phyloP scores from a whole-genome alignment of 2,888 invertebrate genomes.

The Drosophila mettleri region DNA sequence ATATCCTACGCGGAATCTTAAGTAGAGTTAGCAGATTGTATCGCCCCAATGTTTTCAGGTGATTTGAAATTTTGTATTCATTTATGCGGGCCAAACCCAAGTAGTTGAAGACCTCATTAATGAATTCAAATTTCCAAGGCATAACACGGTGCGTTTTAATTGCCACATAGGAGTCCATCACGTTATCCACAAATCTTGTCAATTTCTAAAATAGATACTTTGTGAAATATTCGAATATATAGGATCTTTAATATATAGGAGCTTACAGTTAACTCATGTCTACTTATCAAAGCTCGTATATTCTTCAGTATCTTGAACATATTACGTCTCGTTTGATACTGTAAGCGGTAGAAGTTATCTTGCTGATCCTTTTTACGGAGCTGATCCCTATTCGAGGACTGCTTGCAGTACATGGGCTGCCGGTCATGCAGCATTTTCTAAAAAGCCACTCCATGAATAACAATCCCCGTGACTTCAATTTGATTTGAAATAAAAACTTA shows the following conservation, averaged over 20 bases:
- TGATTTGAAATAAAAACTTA: conserved; percentile 29
- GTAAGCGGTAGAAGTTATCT: conserved; percentile 76
- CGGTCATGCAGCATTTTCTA: conserved; percentile 84
- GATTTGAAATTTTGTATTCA: conserved; percentile 62
- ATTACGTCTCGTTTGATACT: conserved; percentile 81
- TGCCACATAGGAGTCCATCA: conserved; percentile 82
- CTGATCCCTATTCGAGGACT: conserved; percentile 60
- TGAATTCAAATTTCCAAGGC: conserved; percentile 84
- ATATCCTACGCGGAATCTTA: conserved; percentile 47
- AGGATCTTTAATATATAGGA: not conserved
- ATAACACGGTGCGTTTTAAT: conserved; percentile 82
- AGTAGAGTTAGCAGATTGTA: conserved; percentile 64
- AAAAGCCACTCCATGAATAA: not conserved
- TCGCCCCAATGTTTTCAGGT: conserved; percentile 39
- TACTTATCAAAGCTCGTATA: conserved; percentile 65
- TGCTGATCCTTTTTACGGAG: conserved; percentile 56
- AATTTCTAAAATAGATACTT: conserved; percentile 64
- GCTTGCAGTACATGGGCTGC: conserved; percentile 77
- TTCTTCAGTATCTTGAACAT: conserved; percentile 79
- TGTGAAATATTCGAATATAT: not conserved
- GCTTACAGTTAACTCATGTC: conserved; percentile 22
- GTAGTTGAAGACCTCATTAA: conserved; percentile 83
- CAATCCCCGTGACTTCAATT: not conserved
- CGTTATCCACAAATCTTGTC: conserved; percentile 73
- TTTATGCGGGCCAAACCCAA: conserved; percentile 82